Evolutionary conservation across 2,888 invertebrate genomes (phyloP), one percentile per base, ranked within the genome.

Genomic region (Epinotia bilunana): DNA sequence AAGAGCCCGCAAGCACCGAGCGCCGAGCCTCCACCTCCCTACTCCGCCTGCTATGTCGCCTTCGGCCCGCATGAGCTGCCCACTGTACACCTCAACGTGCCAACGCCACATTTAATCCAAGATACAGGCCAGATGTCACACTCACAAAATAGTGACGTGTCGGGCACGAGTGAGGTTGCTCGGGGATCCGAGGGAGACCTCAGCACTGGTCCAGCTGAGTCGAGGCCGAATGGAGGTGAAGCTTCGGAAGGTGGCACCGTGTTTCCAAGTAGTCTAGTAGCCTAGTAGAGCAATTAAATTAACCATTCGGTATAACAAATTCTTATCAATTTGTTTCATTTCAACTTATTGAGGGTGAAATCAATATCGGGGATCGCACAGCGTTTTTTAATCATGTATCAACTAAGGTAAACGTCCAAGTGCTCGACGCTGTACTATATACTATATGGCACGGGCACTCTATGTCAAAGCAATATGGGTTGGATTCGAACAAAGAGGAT

Each of bases 11-110:
- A 55, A 57, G 3, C 72, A 57, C 39, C 76, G 67, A 28, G 70
- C 74, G 63, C 7, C 28, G 90, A 91, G 18, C 88, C 90, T 0
- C 92, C 92, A 0, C 92, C 92, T 0, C 91, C 92, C 0, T 92
- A 92, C 82, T 88, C 90, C 6, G 89, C 87, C 11, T 90, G 89
- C 77, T 85, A 85, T 80, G 86, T 87, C 0, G 77, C 86, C 3
- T 87, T 85, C 80, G 77, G 83, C 65, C 83, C 84, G 0, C 88
- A 88, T 73, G 81, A 85, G 53, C 86, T 80, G 0, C 88, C 89
- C 0, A 79, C 84, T 0, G 87, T 89, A 0, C 83, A 85, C 20
- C 80, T 87, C 74, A 82, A 81, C 9, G 80, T 58, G 16, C 69
- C 69, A 23, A 23, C 23, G 58, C 11, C 43, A n/a, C n/a, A 46